Base-by-base conservation (phyloP, 1,140 invertebrate species). In the Sinonovacula constricta region DNA sequence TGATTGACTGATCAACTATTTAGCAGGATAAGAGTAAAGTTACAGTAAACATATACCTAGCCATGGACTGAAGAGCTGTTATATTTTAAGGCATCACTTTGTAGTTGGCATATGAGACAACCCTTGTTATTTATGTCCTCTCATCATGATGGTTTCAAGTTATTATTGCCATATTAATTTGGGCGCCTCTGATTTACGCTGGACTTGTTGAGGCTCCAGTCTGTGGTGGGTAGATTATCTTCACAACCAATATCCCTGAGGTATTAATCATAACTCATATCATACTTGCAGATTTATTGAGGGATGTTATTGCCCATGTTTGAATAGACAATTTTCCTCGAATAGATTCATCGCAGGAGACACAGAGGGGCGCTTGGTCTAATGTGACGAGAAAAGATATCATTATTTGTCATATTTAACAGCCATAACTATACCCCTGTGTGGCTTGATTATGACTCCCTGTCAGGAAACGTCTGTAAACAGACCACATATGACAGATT, bases 141-240 rank as follows among this genome's bases (percentile, higher is more conserved):
- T 45, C 39, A 10, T 10, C 18, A 45, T 39, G 34, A 56, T 59
- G 54, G 26, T 54, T 67, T 56, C 62, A 67, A 66, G 53, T 34
- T 76, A 67, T 76, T 76, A 76, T 76, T 76, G 67, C 26, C 28
- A 67, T 76, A 76, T 76, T 76, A 76, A 76, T 76, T 76, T 59
- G 72, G 45, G 31, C 2, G 36, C 34, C 26, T 26, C 26, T 76
- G 72, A 76, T 76, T 67, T 76, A 76, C 51, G 30, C 49, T 65
- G 18, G 60, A 57, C 28, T 31, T 36, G 24, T 31, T 59, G 18
- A 74, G 51, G 51, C 24, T 49, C 36, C n/a, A 26, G 71, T 30
- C 65, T 53, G 63, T 39, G 31, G 56, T 31, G 51, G 31, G 49
- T 15, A 28, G 57, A 51, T 76, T 45, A 45, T 18, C 7, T 10